A percentile compares a stretch with the other conserved stretches of the same genome.
phyloP scores from a whole-genome alignment of 2,113 vertebrate genomes.

The Chrysemys picta region DNA sequence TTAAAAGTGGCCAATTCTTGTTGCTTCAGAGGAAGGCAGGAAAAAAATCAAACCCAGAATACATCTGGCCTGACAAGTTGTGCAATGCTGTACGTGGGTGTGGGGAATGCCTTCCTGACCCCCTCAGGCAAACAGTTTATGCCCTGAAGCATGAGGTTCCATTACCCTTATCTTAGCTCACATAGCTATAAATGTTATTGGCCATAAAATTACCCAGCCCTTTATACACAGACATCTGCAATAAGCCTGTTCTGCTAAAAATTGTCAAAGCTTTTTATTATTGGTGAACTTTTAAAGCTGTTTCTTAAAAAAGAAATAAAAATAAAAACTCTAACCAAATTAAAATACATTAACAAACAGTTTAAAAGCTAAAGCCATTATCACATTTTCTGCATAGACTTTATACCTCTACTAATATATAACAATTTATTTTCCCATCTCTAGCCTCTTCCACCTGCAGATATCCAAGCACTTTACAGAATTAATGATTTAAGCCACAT shows the following conservation, averaged over 20 bases:
- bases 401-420: not conserved
- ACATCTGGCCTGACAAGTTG: slow-evolving; percentile 42
- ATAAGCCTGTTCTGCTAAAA: slow-evolving; percentile 37
- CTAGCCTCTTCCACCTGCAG: not conserved
- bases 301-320: not conserved
- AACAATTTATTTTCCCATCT: not conserved
- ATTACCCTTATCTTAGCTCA: slow-evolving; percentile 65
- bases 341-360: not conserved
- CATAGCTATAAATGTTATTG: slow-evolving; percentile 70
- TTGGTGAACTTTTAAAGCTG: not conserved
- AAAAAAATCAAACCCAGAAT: not conserved
- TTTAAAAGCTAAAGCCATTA: not conserved
- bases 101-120: slow-evolving; percentile 67
- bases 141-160: slow-evolving; percentile 68
- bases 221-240: slow-evolving; percentile 45
- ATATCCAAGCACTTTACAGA: not conserved
- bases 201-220: slow-evolving; percentile 72
- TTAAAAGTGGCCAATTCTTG: not conserved
- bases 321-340: not conserved
- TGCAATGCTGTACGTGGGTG: slow-evolving; percentile 35
- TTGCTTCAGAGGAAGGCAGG: not conserved
- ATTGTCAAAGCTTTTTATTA: not conserved
- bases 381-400: not conserved
- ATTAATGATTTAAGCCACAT: not conserved
- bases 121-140: slow-evolving; percentile 68